Evolutionary conservation across 2,888 invertebrate species (phyloP), one percentile per base, ranked within the genome.

Genomic region (Himalopsyche anomala): DNA sequence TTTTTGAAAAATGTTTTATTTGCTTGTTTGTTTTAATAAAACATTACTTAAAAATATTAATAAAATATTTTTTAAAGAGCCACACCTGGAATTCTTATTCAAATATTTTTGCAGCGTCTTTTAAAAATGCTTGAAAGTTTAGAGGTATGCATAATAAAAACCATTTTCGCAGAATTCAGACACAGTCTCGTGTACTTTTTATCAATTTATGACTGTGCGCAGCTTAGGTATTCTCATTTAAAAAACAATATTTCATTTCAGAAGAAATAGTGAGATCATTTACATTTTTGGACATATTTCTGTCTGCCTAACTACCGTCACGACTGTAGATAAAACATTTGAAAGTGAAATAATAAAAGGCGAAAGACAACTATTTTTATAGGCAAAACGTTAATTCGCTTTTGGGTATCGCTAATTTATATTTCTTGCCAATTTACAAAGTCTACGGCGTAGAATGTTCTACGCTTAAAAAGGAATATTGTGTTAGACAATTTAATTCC

Each of bases 151-250:
- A 62, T 62, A 62, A 62, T 51, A 51, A 62, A 62, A 62, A 62
- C 19, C 62, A 62, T 62, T 62, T 19, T 62, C 62, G 28, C 62
- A 62, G 28, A 62, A 62, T 62, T 62, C 28, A 62, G 28, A 28
- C 62, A 62, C 28, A 62, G n/a, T 62, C 28, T 62, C 62, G 19
- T 19, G 11, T 6, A 28, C 62, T 62, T 62, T 62, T 62, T 62
- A 62, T 62, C 62, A 62, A 62, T 62, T 62, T 62, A 62, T 62
- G 62, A 62, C 62, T 62, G 19, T 62, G n/a, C n/a, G 28, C 19
- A 28, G 62, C 62, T 62, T 62, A 62, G 62, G 62, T 62, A 62
- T 62, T n/a, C 11, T 62, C 62, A 62, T 62, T 19, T 62, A 62
- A 8, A 62, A n/a, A 19, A 8, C 28, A n/a, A 62, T 62, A 62